Percentiles rank a stretch among this genome's conserved stretches.
phyloP scores from a whole-genome alignment of 1,140 invertebrate species.

The Saxidomus purpurata region DNA sequence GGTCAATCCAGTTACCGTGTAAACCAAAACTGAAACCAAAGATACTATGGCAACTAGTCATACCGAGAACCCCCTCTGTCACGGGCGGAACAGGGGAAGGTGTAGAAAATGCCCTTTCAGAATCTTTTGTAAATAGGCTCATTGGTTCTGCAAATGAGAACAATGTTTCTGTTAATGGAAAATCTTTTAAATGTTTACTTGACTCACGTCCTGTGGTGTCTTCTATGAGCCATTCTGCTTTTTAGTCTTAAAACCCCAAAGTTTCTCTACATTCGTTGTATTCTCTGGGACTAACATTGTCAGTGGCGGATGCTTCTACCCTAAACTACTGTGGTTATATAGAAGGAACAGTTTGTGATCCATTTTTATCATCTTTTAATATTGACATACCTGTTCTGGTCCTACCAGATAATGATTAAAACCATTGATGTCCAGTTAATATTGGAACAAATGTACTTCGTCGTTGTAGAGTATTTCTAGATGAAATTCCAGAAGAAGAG shows the following conservation, averaged over 20 bases:
- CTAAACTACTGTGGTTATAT: neutral
- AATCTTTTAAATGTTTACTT: neutral
- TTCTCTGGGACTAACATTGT: neutral
- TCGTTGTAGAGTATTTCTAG: neutral
- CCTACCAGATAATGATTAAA: neutral
- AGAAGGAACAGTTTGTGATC: neutral
- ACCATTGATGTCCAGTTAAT: neutral
- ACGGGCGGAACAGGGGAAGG: neutral
- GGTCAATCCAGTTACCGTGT: neutral
- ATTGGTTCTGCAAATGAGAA: neutral
- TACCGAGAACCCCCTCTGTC: neutral
- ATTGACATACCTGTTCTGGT: slow-evolving; percentile 8
- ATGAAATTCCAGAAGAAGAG: neutral
- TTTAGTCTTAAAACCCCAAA: neutral
- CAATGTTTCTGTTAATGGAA: neutral
- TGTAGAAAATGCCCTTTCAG: neutral
- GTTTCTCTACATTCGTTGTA: neutral
- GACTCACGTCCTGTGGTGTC: neutral
- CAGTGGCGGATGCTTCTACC: neutral
- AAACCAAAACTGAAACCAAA: no score
- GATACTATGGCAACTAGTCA: neutral
- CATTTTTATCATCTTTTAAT: slow-evolving; percentile 20
- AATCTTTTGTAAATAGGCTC: neutral
- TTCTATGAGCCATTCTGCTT: neutral
- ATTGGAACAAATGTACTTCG: slow-evolving; percentile 17